Evolutionary conservation across 2,888 invertebrate genomes (phyloP), one percentile per base, ranked within the genome.

Genomic region (Stenodera caucasica): DNA sequence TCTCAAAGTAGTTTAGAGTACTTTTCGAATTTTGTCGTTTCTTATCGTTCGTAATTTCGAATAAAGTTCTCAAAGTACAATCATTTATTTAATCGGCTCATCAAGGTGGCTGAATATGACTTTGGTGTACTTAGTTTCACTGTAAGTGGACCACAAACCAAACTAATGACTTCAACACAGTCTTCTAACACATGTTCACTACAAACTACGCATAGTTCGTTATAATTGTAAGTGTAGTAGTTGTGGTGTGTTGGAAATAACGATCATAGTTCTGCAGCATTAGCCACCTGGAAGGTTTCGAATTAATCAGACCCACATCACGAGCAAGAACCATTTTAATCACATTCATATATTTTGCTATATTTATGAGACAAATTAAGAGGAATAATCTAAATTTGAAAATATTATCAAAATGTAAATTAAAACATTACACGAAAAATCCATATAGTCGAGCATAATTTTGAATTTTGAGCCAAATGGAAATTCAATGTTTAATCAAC

Each of bases 301-400:
- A 71, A 76, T 76, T 75, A 76, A 75, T 75, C 74, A 75, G 70
- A 75, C 74, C 74, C 74, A 72, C 73, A 70, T 74, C 71, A 70
- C 1, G 61, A 58, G 54, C 53, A 58, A 64, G n/a, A 63, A 53
- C 63, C 63, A 65, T 63, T 67, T 68, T 69, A 67, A 70, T 66
- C 61, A 65, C 64, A 68, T 63, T 67, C 66, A 65, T 70, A 70
- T 65, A 68, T 68, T 62, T 59, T 53, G 18, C 33, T 49, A 23
- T 23, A 45, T 23, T 23, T 45, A 45, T 45, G 21, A 23, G 21
- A 21, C 12, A 49, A 26, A 50, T 50, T 14, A 50, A 30, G n/a
- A 50, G 35, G 18, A 18, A 32, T 35, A 35, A 35, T 35, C 35
- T 35, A 35, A n/a, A 12, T n/a, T n/a, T n/a, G 26, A 26, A 26